Conservation (phyloP, 2,797 vertebrate genomes). For the Todus mexicanus region DNA sequence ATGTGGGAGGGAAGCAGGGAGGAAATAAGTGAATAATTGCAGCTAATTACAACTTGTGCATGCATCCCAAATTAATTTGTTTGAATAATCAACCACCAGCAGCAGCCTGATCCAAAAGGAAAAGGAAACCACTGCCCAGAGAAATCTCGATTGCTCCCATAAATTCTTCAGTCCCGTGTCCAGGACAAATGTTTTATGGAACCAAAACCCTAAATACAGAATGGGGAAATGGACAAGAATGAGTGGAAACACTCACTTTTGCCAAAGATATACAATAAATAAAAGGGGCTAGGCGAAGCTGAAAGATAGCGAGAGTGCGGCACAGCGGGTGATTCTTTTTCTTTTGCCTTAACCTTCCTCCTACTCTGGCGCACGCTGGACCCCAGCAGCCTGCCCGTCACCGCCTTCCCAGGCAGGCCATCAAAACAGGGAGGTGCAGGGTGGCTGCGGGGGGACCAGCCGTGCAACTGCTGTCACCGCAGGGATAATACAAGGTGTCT, state of each 20-base stretch:
- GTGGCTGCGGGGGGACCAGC: background rate
- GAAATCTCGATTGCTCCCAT: background rate
- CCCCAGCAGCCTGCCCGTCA: background rate
- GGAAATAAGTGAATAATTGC: conserved; percentile 24
- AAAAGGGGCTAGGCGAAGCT: background rate
- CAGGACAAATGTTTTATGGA: background rate
- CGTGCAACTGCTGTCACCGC: background rate
- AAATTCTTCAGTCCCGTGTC: background rate
- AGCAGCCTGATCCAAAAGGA: background rate
- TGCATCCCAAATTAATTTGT: conserved; percentile 23
- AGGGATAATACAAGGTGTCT: background rate
- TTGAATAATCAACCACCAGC: conserved; percentile 39
- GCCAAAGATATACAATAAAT: background rate
- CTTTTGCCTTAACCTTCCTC: background rate
- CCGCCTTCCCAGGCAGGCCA: background rate
- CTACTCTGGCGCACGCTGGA: fast-evolving
- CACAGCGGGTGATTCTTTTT: background rate
- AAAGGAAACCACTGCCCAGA: background rate
- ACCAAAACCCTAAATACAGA: background rate
- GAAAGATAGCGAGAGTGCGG: background rate
- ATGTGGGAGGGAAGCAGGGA: background rate
- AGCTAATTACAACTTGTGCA: background rate
- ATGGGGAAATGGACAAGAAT: background rate
- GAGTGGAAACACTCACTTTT: background rate
- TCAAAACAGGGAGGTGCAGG: background rate